Base-by-base conservation (phyloP, 2,113 vertebrate species). In the Sisor rabdophorus region DNA sequence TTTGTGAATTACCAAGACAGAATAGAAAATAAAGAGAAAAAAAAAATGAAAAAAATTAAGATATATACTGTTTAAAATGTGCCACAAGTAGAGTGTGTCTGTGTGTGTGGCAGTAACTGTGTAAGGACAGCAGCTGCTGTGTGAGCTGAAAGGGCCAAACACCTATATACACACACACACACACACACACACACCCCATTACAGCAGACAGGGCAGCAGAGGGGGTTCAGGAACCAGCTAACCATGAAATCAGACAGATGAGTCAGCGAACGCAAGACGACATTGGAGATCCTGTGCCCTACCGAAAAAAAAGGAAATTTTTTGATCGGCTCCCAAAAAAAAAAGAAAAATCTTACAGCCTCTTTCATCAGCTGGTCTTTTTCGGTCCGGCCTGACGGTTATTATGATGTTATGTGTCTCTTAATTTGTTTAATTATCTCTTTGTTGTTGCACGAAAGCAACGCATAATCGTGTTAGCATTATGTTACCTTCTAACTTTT, bases 41-140 rank as follows among this genome's bases (percentile, higher is more conserved):
- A 36, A 40, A 30, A 40, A 50, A 55, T 54, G 17, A 77, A 44
- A 40, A 30, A 40, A 50, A 55, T 54, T 11, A 77, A 44, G 54
- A 60, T 56, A 28, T 73, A 71, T 53, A 40, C 28, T 64, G 40
- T 17, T n/a, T 20, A 4, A 60, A 22, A 53, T 60, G 36, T 80
- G 68, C 76, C 75, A 50, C 58, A 60, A 67, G 72, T 73, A 56
- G 48, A 70, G 40, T 52, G 70, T 79, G 52, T 68, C 11, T 63
- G 56, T 52, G 76, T 76, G 55, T 63, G 36, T 71, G 17, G 47
- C 58, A 24, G 36, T 64, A 78, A 78, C 40, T 78, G 59, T 77
- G 71, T 77, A 70, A 84, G 60, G 83, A 85, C 83, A 85, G 86
- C 89, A 90, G 89, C 86, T 91, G 90, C 84, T 85, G 60, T 68